A percentile compares a stretch with the other conserved stretches of the same genome.
Evolutionary conservation across 2,888 invertebrate species (phyloP).

Genomic region (Hedya salicella): DNA sequence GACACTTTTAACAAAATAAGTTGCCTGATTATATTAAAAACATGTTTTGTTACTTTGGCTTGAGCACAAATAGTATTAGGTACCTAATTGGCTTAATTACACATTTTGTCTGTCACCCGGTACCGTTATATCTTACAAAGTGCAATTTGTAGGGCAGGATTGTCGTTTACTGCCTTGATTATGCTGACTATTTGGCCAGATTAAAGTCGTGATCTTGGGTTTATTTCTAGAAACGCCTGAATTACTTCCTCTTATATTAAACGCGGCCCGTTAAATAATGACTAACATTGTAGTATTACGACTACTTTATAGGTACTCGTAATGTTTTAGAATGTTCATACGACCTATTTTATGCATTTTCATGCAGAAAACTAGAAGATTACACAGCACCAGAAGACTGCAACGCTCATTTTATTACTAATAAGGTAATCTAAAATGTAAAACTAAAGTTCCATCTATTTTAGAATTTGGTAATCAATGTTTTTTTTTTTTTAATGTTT

Average conservation of each 20-base stretch:
- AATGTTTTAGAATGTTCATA: not conserved
- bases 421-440: too few relatives aligned
- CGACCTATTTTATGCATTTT: not conserved
- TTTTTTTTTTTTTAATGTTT: too few relatives aligned
- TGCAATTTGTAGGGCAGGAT: constrained; percentile 3
- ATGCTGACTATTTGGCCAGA: constrained; percentile 10
- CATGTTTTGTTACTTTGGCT: too few relatives aligned
- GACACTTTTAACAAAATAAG: too few relatives aligned
- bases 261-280: constrained; percentile 16
- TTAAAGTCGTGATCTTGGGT: constrained; percentile 33
- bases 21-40: too few relatives aligned
- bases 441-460: too few relatives aligned
- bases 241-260: constrained; percentile 33
- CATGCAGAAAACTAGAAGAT: too few relatives aligned
- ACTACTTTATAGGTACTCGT: not conserved
- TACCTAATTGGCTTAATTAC: not conserved
- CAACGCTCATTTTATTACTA: too few relatives aligned
- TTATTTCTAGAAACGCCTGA: constrained; percentile 32
- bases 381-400: too few relatives aligned
- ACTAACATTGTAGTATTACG: not conserved
- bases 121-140: constrained; percentile 1
- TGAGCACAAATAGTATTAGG: too few relatives aligned
- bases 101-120: not conserved
- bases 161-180: constrained; percentile 11
- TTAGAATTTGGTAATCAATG: too few relatives aligned